phyloP scores from a whole-genome alignment of 2,888 invertebrate species.

The Lutraria lutraria region DNA sequence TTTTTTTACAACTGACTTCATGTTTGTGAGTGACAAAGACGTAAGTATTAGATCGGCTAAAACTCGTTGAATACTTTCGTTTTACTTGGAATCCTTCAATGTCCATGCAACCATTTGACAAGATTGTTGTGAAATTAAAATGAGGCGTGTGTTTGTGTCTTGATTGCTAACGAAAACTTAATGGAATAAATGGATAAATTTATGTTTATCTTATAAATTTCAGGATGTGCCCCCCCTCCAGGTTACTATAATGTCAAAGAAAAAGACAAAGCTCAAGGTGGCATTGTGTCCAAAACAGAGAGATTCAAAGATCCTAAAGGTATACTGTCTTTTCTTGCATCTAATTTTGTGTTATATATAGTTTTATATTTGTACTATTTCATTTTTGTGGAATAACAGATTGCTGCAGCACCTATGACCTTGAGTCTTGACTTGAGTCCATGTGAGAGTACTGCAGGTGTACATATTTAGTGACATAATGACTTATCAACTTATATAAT shows the following conservation, averaged over 20 bases:
- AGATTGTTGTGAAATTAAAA: too few relatives aligned
- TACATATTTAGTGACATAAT: too few relatives aligned
- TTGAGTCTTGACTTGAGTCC: background rate
- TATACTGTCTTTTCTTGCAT: conserved; percentile 19
- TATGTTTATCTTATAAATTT: conserved; percentile 37
- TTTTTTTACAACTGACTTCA: too few relatives aligned
- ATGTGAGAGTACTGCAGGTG: background rate
- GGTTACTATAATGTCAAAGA: conserved; percentile 78
- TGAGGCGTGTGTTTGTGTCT: too few relatives aligned
- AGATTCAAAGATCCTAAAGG: conserved; percentile 75
- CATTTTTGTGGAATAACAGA: background rate
- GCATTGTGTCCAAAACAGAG: conserved; percentile 67
- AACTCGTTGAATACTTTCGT: too few relatives aligned
- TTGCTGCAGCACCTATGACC: background rate
- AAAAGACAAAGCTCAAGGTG: conserved; percentile 59
- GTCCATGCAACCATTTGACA: too few relatives aligned
- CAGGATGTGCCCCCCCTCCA: conserved; percentile 79
- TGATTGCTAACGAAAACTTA: too few relatives aligned
- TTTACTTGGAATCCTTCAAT: too few relatives aligned
- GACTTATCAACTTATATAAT: too few relatives aligned
- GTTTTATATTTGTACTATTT: background rate
- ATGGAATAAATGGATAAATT: background rate
- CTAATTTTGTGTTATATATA: too few relatives aligned
- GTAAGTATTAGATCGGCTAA: too few relatives aligned
- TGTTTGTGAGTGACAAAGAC: too few relatives aligned